phyloP scores from a whole-genome alignment of 2,797 vertebrate genomes.

The Heteromormyrus szaboi region DNA sequence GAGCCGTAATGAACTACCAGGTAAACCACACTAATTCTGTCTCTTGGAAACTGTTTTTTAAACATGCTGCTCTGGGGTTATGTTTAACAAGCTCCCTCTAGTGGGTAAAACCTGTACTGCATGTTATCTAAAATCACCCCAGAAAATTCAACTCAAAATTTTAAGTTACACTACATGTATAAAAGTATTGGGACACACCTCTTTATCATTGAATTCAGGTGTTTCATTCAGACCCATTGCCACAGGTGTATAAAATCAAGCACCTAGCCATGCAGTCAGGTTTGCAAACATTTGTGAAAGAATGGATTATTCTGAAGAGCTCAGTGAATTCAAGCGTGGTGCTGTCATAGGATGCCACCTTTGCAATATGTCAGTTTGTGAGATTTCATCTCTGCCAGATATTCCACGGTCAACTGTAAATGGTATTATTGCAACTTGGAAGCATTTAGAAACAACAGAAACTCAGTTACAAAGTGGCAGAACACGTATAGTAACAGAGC shows the following conservation, averaged over 20 bases:
- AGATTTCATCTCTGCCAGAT: not conserved
- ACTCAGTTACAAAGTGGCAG: not conserved
- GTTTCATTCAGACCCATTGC: not conserved
- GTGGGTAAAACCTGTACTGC: slow-evolving; percentile 17
- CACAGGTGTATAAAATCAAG: not conserved
- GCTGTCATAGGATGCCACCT: not conserved
- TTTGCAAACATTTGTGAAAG: not conserved
- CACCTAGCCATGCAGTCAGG: not conserved
- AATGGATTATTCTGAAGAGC: not conserved
- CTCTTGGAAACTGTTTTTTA: not conserved
- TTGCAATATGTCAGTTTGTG: not conserved
- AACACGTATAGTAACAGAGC: not conserved
- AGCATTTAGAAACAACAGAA: not conserved
- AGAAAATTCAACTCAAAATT: not conserved
- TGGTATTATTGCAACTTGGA: not conserved
- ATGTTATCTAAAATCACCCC: not conserved
- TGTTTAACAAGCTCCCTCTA: slow-evolving; percentile 19
- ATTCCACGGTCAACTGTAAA: not conserved
- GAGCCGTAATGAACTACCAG: slow-evolving; percentile 98
- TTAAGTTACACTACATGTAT: not conserved
- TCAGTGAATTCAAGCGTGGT: not conserved
- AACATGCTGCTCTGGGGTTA: not conserved
- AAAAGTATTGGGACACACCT: not conserved
- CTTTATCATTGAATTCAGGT: not conserved
- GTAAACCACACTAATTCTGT: slow-evolving; percentile 50